Percentiles rank a stretch among this genome's conserved stretches.
Conservation (phyloP, 2,888 invertebrate genomes). For the Laspeyria flexula region DNA sequence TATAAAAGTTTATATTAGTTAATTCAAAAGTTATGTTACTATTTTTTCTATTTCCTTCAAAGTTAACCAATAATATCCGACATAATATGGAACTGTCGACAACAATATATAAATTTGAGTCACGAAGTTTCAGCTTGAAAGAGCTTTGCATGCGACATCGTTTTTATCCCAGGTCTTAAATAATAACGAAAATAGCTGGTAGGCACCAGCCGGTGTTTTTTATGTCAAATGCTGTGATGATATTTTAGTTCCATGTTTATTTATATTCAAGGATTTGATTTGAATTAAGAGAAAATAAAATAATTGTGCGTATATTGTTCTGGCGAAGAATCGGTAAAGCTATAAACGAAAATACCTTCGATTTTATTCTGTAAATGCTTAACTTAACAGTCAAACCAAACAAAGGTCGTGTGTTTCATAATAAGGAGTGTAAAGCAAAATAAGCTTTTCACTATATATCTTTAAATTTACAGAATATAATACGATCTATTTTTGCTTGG, state of each 20-base stretch:
- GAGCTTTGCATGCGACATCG: conserved; percentile 27
- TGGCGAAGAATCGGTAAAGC: conserved; percentile 5
- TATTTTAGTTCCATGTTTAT: conserved; percentile 12
- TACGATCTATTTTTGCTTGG: conserved; percentile 20
- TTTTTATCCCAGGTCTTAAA: conserved; percentile 21
- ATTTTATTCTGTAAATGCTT: too few species aligned
- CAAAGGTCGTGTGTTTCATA: too few species aligned
- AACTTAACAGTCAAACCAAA: too few species aligned
- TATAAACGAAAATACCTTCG: too few species aligned
- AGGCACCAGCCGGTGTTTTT: too few species aligned
- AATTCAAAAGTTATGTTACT: too few species aligned
- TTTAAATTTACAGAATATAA: too few species aligned
- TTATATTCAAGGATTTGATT: conserved; percentile 1
- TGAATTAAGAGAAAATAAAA: background rate
- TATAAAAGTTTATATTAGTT: too few species aligned
- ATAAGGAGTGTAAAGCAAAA: too few species aligned
- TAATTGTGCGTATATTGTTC: conserved; percentile 11
- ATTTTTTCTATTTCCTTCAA: background rate
- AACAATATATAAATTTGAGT: conserved; percentile 19
- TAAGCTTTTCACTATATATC: too few species aligned
- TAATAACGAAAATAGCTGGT: conserved; percentile 23
- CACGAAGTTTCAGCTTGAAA: conserved; percentile 17
- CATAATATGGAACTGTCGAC: conserved; percentile 17
- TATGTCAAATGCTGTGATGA: too few species aligned
- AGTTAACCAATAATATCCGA: conserved; percentile 28